Conservation (phyloP, 2,888 invertebrate species). For the Macropis europaea region DNA sequence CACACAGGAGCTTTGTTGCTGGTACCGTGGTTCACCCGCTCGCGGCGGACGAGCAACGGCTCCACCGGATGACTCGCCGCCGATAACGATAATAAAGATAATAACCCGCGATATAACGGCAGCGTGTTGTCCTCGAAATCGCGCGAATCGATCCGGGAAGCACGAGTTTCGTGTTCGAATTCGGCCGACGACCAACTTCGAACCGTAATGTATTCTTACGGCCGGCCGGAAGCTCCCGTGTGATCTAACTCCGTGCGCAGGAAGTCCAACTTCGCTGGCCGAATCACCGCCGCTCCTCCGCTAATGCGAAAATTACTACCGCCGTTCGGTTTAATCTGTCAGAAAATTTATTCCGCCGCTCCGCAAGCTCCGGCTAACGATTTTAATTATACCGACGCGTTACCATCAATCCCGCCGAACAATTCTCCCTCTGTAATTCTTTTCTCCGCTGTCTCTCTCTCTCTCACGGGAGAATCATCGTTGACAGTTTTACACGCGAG, state of each 20-base stretch:
- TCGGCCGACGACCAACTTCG: background rate
- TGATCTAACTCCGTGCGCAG: background rate
- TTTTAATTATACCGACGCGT: conserved; percentile 54
- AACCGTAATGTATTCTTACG: background rate
- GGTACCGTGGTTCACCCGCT: conserved; percentile 10
- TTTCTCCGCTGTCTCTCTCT: background rate
- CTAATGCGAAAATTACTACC: conserved; percentile 34
- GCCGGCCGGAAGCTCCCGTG: background rate
- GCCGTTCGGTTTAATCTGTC: conserved; percentile 38
- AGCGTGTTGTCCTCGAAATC: too few species aligned
- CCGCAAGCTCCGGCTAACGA: conserved; percentile 15
- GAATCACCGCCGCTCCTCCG: conserved; percentile 21
- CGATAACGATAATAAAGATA: conserved; percentile 19
- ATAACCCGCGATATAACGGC: too few species aligned
- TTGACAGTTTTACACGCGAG: conserved; percentile 3
- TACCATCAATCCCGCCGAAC: conserved; percentile 27
- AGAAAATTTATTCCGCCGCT: conserved; percentile 51
- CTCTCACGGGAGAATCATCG: background rate
- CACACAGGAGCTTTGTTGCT: conserved; percentile 28
- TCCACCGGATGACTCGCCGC: too few species aligned
- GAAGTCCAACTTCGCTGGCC: conserved; percentile 12
- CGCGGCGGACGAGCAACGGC: conserved; percentile 16
- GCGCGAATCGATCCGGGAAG: background rate
- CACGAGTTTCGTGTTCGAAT: background rate
- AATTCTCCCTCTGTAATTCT: background rate